phyloP scores from a whole-genome alignment of 2,797 vertebrate genomes.

The Mallotus villosus region DNA sequence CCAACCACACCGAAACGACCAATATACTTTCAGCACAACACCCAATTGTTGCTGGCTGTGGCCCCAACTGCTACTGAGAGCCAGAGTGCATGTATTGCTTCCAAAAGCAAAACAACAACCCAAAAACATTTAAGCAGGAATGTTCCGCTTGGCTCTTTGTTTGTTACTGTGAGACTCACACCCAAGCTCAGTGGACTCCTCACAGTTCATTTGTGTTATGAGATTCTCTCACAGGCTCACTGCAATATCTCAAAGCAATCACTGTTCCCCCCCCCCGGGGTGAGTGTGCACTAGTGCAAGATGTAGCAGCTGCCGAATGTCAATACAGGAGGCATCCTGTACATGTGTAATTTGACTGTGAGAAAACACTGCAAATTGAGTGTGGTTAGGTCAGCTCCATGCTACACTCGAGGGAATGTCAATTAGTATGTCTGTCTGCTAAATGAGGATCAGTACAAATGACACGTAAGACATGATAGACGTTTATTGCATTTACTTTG shows the following conservation, averaged over 20 bases:
- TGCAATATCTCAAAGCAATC: slow-evolving; percentile 43
- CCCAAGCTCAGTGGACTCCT: slow-evolving; percentile 28
- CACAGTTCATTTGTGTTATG: slow-evolving; percentile 46
- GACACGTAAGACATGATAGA: no score
- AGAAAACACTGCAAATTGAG: neutral
- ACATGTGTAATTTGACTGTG: neutral
- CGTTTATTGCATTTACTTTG: no score
- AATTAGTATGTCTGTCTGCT: neutral
- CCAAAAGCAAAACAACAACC: no score
- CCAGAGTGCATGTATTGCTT: no score
- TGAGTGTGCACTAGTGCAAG: neutral
- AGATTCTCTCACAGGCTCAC: slow-evolving; percentile 59
- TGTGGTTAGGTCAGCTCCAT: no score
- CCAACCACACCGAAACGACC: no score
- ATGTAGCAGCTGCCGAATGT: neutral
- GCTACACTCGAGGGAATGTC: no score
- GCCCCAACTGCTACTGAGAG: no score
- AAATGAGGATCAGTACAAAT: no score
- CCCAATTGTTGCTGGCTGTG: no score
- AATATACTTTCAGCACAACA: no score
- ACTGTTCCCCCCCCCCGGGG: neutral
- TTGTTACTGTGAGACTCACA: slow-evolving; percentile 19
- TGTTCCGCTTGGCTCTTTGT: slow-evolving; percentile 28
- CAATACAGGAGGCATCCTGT: neutral
- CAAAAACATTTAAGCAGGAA: slow-evolving; percentile 11